These are phyloP conservation scores for Ceratina japonica DNA, from an alignment of 1,140 invertebrate species.

Conservation along the genomic window DNA sequence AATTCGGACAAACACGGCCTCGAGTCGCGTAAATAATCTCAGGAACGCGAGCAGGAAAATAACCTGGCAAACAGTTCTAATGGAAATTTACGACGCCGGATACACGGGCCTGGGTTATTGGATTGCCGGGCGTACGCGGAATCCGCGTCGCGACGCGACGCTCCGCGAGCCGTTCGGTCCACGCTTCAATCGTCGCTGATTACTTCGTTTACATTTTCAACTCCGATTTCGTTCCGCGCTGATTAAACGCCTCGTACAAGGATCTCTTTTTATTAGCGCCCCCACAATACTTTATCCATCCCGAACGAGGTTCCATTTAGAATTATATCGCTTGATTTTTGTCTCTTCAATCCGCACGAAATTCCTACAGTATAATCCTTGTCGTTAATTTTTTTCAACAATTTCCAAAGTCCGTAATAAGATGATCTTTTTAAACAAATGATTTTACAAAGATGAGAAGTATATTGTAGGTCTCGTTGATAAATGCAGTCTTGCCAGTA, in stretches of 20 bases:
- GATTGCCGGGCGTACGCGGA: constrained; percentile 16
- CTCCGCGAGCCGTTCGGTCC: not conserved
- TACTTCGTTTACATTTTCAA: constrained; percentile 41
- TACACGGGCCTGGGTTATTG: constrained; percentile 19
- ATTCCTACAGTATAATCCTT: too few relatives aligned
- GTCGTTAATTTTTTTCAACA: too few relatives aligned
- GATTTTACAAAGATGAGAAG: too few relatives aligned
- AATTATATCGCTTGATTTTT: too few relatives aligned
- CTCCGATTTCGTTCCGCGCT: constrained; percentile 16
- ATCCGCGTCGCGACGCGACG: not conserved
- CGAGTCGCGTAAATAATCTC: constrained; percentile 14
- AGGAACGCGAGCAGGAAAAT: not conserved
- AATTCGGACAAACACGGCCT: not conserved
- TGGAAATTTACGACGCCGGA: constrained; percentile 38
- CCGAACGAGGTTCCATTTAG: too few relatives aligned
- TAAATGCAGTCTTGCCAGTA: too few relatives aligned
- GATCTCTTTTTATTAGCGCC: too few relatives aligned
- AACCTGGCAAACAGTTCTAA: constrained; percentile 23
- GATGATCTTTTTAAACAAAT: too few relatives aligned
- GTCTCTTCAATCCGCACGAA: too few relatives aligned
- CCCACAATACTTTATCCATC: too few relatives aligned
- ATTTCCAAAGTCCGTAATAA: too few relatives aligned
- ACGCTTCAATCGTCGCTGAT: constrained; percentile 25
- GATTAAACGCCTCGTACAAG: constrained; percentile 8
- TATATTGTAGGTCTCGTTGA: too few relatives aligned